A percentile compares a stretch with the other conserved stretches of the same genome.
Conservation (phyloP, 1,140 invertebrate genomes). For the Neodiprion lecontei region DNA sequence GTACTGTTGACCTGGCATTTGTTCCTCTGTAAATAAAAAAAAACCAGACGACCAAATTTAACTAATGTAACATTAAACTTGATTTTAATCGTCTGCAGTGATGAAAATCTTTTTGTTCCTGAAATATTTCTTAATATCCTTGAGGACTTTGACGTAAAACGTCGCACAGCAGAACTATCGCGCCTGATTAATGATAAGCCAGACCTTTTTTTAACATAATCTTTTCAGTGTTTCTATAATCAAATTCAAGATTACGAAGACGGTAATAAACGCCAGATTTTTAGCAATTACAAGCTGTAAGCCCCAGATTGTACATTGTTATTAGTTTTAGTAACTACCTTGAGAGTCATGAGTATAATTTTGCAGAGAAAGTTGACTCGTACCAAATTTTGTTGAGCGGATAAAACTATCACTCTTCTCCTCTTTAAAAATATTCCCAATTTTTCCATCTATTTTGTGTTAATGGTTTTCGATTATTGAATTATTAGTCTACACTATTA, state of each 20-base stretch:
- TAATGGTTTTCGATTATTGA: background rate
- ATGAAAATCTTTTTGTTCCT: too few species aligned
- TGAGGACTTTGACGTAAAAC: too few species aligned
- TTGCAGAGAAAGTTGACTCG: background rate
- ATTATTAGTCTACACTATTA: conserved; percentile 1
- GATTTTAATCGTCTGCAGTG: too few species aligned
- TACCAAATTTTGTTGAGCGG: background rate
- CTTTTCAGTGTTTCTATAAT: background rate
- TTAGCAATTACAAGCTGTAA: background rate
- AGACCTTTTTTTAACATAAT: background rate
- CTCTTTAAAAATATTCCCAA: conserved; percentile 51
- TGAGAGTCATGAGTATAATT: background rate
- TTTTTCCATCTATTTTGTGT: conserved; percentile 32
- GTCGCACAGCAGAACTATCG: too few species aligned
- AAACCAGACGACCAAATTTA: background rate
- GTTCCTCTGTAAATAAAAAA: conserved; percentile 51
- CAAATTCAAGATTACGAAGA: background rate
- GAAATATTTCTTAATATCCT: too few species aligned
- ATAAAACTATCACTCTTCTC: conserved; percentile 27
- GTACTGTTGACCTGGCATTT: conserved; percentile 51
- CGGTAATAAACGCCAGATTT: background rate
- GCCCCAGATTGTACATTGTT: background rate
- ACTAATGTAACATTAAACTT: background rate
- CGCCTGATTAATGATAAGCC: background rate
- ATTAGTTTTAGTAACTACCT: background rate